Evolutionary conservation across 2,797 vertebrate genomes (phyloP).

Genomic region (Lagodon rhomboides): DNA sequence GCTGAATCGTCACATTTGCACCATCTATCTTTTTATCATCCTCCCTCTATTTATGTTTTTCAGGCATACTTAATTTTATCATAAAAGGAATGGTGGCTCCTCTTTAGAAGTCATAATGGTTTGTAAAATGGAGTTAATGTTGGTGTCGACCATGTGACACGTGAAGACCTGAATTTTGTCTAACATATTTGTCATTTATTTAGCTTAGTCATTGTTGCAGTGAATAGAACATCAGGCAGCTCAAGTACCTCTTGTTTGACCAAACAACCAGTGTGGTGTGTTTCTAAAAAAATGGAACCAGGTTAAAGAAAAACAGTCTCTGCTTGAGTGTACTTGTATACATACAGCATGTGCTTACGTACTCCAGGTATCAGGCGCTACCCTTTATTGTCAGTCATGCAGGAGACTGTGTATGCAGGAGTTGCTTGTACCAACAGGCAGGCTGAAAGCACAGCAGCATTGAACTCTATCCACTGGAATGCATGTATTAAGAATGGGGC

Average conservation of each 20-base stretch:
- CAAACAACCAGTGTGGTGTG: neutral
- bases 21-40: neutral
- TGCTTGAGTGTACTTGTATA: constrained; percentile 16
- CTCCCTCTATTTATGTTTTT: constrained; percentile 1
- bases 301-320: constrained; percentile 5
- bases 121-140: neutral
- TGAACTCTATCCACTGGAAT: constrained; percentile 80
- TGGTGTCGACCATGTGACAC: neutral
- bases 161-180: neutral
- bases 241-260: neutral
- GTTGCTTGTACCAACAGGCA: constrained; percentile 82
- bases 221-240: neutral
- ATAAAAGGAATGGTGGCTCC: neutral
- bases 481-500: constrained; percentile 80
- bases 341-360: constrained; percentile 11
- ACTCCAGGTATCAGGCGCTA: constrained; percentile 30
- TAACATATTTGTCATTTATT: neutral
- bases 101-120: neutral
- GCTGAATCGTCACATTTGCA: neutral
- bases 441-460: constrained; percentile 66
- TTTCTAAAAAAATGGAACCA: neutral
- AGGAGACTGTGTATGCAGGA: constrained; percentile 60
- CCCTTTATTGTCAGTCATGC: constrained; percentile 58
- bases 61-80: neutral
- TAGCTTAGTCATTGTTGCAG: neutral